A percentile compares a stretch with the other conserved stretches of the same genome.
These are phyloP conservation scores for Camponotus fellah DNA, from an alignment of 2,888 invertebrate genomes.

Conservation along the genomic window DNA sequence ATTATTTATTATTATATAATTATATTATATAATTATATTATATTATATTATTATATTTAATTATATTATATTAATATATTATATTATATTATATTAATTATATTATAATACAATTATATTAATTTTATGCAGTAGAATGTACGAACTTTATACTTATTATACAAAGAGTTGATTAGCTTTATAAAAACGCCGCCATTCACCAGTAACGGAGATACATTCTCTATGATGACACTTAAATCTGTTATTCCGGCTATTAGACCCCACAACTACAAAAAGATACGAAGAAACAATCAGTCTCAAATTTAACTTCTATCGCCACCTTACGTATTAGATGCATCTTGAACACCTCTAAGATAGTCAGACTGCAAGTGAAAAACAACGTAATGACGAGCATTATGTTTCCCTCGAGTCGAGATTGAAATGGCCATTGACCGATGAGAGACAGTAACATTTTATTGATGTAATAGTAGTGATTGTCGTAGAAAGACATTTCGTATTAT, in stretches of 20 bases:
- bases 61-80: too few species aligned
- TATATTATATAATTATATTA: too few species aligned
- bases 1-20: too few species aligned
- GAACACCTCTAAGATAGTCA: too few species aligned
- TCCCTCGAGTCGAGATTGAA: constrained; percentile 13
- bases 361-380: too few species aligned
- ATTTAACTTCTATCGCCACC: too few species aligned
- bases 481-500: constrained; percentile 21
- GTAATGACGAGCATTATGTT: background rate
- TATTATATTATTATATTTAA: too few species aligned
- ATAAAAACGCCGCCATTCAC: background rate
- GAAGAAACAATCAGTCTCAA: too few species aligned
- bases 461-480: constrained; percentile 28
- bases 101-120: background rate
- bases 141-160: constrained; percentile 27
- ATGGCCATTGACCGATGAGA: constrained; percentile 22
- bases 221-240: background rate
- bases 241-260: background rate
- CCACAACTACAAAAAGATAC: too few species aligned
- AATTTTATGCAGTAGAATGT: background rate
- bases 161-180: background rate
- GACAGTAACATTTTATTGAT: background rate
- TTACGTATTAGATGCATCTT: too few species aligned
- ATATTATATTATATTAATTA: too few species aligned
- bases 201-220: background rate